Percentiles rank a stretch among this genome's conserved stretches.
phyloP scores from a whole-genome alignment of 2,888 invertebrate species.

The Drymonia ruficornis region DNA sequence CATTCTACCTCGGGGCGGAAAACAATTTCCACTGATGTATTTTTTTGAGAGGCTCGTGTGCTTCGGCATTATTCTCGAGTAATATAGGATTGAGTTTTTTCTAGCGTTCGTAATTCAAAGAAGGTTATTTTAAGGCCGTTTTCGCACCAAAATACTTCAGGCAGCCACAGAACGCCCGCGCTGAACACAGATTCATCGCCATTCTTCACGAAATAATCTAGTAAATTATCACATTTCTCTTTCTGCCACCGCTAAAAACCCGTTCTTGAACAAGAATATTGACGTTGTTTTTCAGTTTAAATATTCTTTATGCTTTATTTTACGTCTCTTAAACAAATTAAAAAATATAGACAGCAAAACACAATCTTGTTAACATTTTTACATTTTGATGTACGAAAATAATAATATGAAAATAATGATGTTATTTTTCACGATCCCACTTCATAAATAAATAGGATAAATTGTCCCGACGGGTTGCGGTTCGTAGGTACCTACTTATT shows the following conservation, averaged over 20 bases:
- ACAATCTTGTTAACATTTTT: background rate
- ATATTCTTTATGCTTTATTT: background rate
- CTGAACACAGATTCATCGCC: slow-evolving; percentile 24
- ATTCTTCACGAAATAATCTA: slow-evolving; percentile 38
- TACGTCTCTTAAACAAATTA: background rate
- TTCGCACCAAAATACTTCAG: slow-evolving; percentile 25
- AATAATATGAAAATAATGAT: slow-evolving; percentile 23
- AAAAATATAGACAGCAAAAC: background rate
- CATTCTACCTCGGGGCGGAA: slow-evolving; percentile 63
- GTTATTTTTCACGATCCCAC: slow-evolving; percentile 42
- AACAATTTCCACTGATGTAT: slow-evolving; percentile 69
- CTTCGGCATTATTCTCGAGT: slow-evolving; percentile 35
- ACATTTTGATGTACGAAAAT: background rate
- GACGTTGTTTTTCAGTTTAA: background rate
- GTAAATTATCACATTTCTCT: slow-evolving; percentile 30
- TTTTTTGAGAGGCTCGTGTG: slow-evolving; percentile 53
- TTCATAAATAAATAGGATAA: slow-evolving; percentile 69
- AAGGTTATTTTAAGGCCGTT: slow-evolving; percentile 22
- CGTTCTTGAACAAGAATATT: slow-evolving; percentile 15
- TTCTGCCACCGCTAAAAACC: slow-evolving; percentile 18
- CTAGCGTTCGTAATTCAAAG: slow-evolving; percentile 32
- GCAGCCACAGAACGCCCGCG: slow-evolving; percentile 12
- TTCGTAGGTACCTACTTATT: slow-evolving; percentile 64
- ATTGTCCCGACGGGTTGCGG: slow-evolving; percentile 57
- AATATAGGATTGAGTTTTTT: slow-evolving; percentile 36